A percentile compares a stretch with the other conserved stretches of the same genome.
These are phyloP conservation scores for Andrena marginata DNA, from an alignment of 2,888 invertebrate species.

Conservation along the genomic window DNA sequence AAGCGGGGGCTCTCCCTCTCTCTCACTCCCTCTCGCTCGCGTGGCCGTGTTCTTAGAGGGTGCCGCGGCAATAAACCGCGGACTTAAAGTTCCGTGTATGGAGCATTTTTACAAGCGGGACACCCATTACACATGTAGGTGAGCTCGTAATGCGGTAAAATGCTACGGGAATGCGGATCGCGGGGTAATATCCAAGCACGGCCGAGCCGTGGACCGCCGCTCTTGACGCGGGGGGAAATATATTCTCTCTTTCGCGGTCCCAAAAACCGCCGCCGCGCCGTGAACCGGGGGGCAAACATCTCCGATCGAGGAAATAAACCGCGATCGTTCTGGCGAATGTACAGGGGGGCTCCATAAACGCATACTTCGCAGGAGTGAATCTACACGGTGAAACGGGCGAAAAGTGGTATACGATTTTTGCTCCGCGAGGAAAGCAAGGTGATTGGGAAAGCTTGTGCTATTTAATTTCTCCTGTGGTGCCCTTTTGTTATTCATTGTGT, in stretches of 20 bases:
- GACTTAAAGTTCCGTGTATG: slow-evolving; percentile 46
- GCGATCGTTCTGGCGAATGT: neutral
- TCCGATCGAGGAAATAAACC: slow-evolving; percentile 22
- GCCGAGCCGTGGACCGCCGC: slow-evolving; percentile 35
- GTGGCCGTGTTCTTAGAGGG: slow-evolving; percentile 33
- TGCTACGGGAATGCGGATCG: slow-evolving; percentile 36
- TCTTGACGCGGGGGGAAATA: slow-evolving; percentile 16
- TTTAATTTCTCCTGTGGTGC: too few relatives aligned
- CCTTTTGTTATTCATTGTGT: too few relatives aligned
- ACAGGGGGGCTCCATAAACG: too few relatives aligned
- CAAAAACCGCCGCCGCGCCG: slow-evolving; percentile 6
- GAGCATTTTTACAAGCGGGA: slow-evolving; percentile 57
- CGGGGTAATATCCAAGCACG: slow-evolving; percentile 42
- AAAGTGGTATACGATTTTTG: too few relatives aligned
- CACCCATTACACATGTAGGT: slow-evolving; percentile 39
- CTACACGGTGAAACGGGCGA: too few relatives aligned
- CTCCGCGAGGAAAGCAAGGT: too few relatives aligned
- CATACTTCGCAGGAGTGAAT: too few relatives aligned
- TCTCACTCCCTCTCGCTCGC: neutral
- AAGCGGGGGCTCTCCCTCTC: too few relatives aligned
- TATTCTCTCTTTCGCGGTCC: slow-evolving; percentile 34
- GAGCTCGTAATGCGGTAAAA: slow-evolving; percentile 44
- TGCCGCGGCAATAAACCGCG: slow-evolving; percentile 49
- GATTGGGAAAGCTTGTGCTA: too few relatives aligned
- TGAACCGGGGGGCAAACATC: neutral